A percentile compares a stretch with the other conserved stretches of the same genome.
phyloP scores from a whole-genome alignment of 2,888 invertebrate species.

The Euplexia lucipara region DNA sequence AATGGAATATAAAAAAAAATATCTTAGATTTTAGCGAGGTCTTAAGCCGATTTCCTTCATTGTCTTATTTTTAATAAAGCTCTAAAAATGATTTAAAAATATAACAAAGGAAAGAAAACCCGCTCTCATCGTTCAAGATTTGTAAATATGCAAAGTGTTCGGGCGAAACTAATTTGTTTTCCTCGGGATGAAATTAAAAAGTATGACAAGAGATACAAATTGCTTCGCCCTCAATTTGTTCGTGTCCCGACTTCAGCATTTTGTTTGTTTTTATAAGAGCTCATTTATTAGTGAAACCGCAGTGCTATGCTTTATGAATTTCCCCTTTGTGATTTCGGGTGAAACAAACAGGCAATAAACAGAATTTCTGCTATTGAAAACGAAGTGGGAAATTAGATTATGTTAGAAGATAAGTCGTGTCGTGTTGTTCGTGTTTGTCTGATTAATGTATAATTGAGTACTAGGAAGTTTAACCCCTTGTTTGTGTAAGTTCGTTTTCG shows the following conservation, averaged over 20 bases:
- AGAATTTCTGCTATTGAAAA: slow-evolving; percentile 55
- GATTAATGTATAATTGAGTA: slow-evolving; percentile 57
- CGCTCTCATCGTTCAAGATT: slow-evolving; percentile 75
- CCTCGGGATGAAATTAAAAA: slow-evolving; percentile 86
- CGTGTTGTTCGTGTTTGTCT: slow-evolving; percentile 53
- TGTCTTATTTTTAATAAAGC: slow-evolving; percentile 63
- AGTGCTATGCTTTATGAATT: slow-evolving; percentile 74
- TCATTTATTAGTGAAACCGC: slow-evolving; percentile 84
- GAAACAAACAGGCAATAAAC: slow-evolving; percentile 57
- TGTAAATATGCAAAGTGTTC: slow-evolving; percentile 84
- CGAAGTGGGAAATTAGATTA: slow-evolving; percentile 57
- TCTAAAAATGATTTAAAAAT: slow-evolving; percentile 65
- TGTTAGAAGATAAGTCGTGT: slow-evolving; percentile 52
- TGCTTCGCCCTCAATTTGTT: slow-evolving; percentile 84
- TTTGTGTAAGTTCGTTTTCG: slow-evolving; percentile 40
- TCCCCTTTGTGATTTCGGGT: slow-evolving; percentile 65
- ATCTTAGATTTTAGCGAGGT: slow-evolving; percentile 44
- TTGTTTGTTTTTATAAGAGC: slow-evolving; percentile 85
- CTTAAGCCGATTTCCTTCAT: slow-evolving; percentile 58
- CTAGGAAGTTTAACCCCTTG: slow-evolving; percentile 32
- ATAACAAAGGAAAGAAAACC: slow-evolving; percentile 70
- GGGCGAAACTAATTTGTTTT: slow-evolving; percentile 83
- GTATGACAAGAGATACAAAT: slow-evolving; percentile 88
- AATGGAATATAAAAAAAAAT: slow-evolving; percentile 35
- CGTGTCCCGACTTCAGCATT: slow-evolving; percentile 79